phyloP scores from a whole-genome alignment of 2,888 invertebrate genomes.

The Thelaira solivaga region DNA sequence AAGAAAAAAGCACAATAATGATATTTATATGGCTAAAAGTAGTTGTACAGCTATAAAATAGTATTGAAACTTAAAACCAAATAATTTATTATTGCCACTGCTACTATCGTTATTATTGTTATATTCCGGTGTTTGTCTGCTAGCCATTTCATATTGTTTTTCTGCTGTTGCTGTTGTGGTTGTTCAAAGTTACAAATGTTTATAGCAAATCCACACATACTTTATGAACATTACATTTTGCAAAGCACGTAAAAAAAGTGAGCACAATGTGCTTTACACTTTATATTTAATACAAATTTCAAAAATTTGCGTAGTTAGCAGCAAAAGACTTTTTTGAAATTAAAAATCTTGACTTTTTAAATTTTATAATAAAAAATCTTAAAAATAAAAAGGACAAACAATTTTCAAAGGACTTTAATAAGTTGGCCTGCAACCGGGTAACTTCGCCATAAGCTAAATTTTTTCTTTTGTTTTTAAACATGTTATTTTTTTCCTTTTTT shows the following conservation, averaged over 20 bases:
- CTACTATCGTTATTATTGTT: conserved; percentile 25
- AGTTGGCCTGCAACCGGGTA: too few relatives aligned
- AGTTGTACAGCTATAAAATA: conserved; percentile 44
- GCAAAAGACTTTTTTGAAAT: background rate
- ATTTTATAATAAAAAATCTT: too few relatives aligned
- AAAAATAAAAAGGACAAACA: too few relatives aligned
- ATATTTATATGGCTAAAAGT: conserved; percentile 13
- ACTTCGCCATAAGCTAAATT: too few relatives aligned
- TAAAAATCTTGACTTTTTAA: too few relatives aligned
- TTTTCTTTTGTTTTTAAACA: too few relatives aligned
- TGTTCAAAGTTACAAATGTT: conserved; percentile 20
- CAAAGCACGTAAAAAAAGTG: conserved; percentile 53
- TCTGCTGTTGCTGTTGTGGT: conserved; percentile 21
- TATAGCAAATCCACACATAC: background rate
- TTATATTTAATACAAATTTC: conserved; percentile 30
- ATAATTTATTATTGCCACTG: conserved; percentile 48
- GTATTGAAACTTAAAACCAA: conserved; percentile 58
- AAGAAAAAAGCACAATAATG: background rate
- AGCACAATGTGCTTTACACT: conserved; percentile 44
- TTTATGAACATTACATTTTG: conserved; percentile 17
- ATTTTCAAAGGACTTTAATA: too few relatives aligned
- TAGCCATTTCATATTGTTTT: background rate
- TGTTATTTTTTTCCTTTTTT: too few relatives aligned
- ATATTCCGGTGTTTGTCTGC: background rate
- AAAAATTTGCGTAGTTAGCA: background rate